Evolutionary conservation across 2,888 invertebrate genomes (phyloP).

Genomic region (Cataglyphis altisquamis): DNA sequence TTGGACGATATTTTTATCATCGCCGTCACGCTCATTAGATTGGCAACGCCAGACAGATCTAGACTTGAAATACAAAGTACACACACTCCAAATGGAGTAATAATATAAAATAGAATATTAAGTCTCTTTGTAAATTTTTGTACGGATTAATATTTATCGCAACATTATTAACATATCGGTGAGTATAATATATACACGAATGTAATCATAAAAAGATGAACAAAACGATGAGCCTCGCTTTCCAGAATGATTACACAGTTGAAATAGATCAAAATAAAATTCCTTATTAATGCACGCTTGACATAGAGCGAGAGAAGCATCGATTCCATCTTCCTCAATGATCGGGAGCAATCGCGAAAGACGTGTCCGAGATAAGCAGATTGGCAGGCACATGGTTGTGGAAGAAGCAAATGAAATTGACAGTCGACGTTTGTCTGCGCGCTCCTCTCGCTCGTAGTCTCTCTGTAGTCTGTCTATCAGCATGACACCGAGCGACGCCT

Average conservation of each 20-base stretch:
- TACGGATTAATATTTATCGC: slow-evolving; percentile 26
- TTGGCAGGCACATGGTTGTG: slow-evolving; percentile 49
- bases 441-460: slow-evolving; percentile 68
- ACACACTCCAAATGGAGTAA: not conserved
- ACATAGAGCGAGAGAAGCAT: slow-evolving; percentile 39
- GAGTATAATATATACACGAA: slow-evolving; percentile 31
- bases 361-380: slow-evolving; percentile 58
- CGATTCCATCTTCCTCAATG: slow-evolving; percentile 49
- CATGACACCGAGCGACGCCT: slow-evolving; percentile 84
- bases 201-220: not conserved
- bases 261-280: slow-evolving; percentile 9
- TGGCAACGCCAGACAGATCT: not conserved
- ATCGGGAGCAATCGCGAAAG: slow-evolving; percentile 61
- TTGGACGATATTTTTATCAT: slow-evolving; percentile 77
- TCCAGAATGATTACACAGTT: slow-evolving; percentile 4
- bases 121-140: not conserved
- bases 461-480: slow-evolving; percentile 80
- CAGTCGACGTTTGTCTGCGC: slow-evolving; percentile 81
- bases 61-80: not conserved
- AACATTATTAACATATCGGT: not conserved
- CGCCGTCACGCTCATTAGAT: slow-evolving; percentile 6
- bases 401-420: slow-evolving; percentile 81
- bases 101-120: not conserved
- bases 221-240: not conserved
- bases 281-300: slow-evolving; percentile 20